phyloP scores from a whole-genome alignment of 2,888 invertebrate genomes.

The Subacronicta megacephala region DNA sequence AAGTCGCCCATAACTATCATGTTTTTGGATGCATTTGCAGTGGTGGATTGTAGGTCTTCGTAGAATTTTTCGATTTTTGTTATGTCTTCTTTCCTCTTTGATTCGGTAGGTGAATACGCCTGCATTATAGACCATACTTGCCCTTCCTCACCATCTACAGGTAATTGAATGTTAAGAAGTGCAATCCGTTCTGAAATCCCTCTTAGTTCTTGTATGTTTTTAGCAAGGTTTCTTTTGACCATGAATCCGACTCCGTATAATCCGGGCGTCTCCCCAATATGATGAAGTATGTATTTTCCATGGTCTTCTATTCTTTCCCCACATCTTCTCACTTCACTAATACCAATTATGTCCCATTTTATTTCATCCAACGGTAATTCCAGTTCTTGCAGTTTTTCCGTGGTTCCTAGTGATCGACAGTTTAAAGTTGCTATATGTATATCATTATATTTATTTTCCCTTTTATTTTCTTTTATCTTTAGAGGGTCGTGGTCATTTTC shows the following conservation, averaged over 20 bases:
- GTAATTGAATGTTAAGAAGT: constrained; percentile 1
- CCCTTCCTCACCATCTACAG: background rate
- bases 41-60: background rate
- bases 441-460: background rate
- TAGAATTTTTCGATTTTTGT: constrained; percentile 3
- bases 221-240: constrained; percentile 4
- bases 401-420: constrained; percentile 9
- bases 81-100: constrained; percentile 5
- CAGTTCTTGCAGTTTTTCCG: constrained; percentile 13
- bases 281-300: constrained; percentile 3
- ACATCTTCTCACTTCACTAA: constrained; percentile 14
- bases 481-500: constrained; percentile 17
- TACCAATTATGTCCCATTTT: constrained; percentile 18
- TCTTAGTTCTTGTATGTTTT: constrained; percentile 1
- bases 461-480: background rate
- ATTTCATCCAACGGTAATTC: constrained; percentile 5
- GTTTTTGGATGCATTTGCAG: constrained; percentile 1
- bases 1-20: constrained; percentile 1
- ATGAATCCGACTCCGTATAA: constrained; percentile 7
- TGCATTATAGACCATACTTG: constrained; percentile 5
- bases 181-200: constrained; percentile 11
- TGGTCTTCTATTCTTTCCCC: constrained; percentile 12
- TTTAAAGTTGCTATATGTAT: background rate
- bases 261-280: constrained; percentile 6
- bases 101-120: constrained; percentile 7